Evolutionary conservation across 2,888 invertebrate species (phyloP), one percentile per base, ranked within the genome.

Genomic region (Bhutanitis thaidina): DNA sequence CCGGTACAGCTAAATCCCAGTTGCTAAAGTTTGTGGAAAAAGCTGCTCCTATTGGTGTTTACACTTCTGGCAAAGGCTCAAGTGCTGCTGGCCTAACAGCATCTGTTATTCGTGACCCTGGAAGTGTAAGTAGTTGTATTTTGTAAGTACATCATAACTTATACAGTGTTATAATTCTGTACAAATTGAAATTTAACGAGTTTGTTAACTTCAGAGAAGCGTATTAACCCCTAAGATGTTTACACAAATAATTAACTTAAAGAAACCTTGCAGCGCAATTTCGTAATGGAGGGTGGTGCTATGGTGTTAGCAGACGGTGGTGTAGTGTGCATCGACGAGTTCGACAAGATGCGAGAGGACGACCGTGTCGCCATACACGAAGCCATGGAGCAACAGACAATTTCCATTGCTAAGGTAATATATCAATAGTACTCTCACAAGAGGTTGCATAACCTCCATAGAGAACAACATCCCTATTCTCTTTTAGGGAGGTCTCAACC

Each of bases 321-420:
- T 25, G 98, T 99, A 1, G 99, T 99, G 0, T 99, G 99, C 79
- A 99, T 99, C 74, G 99, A 99, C 80, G 99, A 99, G 86, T 99
- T 99, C 80, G 99, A 99, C 84, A 99, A 99, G 90, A 99, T 99
- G 99, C 92, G 97, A 48, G 99, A 99, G 81, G 99, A 99, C 75
- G 99, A 99, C 82, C 91, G 99, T 59, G 99, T 99, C 7, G 99
- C 99, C 36, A 99, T 99, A 73, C 99, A 99, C 81, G 99, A 99
- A 88, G 99, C 99, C 16, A 99, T 99, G 99, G 99, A 99, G 77
- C 99, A 99, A 73, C 99, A 99, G 85, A 99, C 99, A 2, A 99
- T 99, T 70, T 99, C 98, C 1, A 98, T 99, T 62, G 99, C 99
- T 1, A 99, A 99, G 91, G 93, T 93, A 75, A 13, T n/a, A 20